These are phyloP conservation scores for Rhinoderma darwinii DNA, from an alignment of 2,113 vertebrate genomes.

Conservation along the genomic window DNA sequence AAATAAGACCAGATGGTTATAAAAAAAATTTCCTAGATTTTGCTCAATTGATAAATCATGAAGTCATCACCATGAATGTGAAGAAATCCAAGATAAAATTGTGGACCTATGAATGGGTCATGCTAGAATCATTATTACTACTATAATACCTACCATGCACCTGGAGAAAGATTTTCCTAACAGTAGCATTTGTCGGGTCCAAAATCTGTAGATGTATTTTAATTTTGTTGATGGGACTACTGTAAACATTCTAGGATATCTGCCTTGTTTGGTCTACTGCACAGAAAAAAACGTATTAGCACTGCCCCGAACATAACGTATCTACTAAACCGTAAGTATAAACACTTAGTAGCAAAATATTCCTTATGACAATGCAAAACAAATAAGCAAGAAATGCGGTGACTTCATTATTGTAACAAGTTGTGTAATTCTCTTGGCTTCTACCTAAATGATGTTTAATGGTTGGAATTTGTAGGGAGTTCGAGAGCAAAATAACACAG, in stretches of 20 bases:
- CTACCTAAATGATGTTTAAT: constrained; percentile 52
- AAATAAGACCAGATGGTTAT: no score
- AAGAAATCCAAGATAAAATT: no score
- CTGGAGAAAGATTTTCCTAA: neutral
- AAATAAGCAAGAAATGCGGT: constrained; percentile 22
- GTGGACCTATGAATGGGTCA: neutral
- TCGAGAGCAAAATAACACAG: constrained; percentile 54
- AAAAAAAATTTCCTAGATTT: no score
- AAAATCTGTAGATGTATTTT: neutral
- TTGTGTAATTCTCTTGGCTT: constrained; percentile 51
- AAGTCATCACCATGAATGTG: no score
- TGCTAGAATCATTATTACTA: neutral
- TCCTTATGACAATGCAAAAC: constrained; percentile 42
- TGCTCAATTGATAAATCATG: no score
- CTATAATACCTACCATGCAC: neutral
- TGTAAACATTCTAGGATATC: neutral
- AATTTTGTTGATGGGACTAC: neutral
- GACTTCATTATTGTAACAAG: constrained; percentile 34
- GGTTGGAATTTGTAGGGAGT: constrained; percentile 47
- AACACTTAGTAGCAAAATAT: constrained; percentile 20
- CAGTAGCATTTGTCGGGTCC: neutral
- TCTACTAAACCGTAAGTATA: constrained; percentile 15
- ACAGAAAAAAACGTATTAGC: neutral
- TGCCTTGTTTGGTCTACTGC: neutral
- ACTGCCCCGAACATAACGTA: constrained; percentile 14